Evolutionary conservation across 1,140 invertebrate species (phyloP).

Genomic region (Drosophila serrata): DNA sequence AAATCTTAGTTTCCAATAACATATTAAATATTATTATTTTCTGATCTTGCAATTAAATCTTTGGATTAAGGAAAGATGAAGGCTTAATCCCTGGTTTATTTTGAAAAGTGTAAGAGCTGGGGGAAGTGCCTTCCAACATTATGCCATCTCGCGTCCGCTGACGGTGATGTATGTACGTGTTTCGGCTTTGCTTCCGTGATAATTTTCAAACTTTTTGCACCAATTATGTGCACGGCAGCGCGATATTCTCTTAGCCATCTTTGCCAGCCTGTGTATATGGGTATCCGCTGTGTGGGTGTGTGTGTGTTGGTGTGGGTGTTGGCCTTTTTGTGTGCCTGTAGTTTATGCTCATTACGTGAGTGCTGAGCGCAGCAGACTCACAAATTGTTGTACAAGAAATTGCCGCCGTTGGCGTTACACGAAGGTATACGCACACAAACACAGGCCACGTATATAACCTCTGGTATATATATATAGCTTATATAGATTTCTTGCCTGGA

Average conservation of each 20-base stretch:
- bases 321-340: constrained; percentile 72
- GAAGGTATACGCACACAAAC: constrained; percentile 25
- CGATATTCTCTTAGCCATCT: constrained; percentile 59
- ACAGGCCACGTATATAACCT: constrained; percentile 4
- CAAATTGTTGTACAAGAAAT: constrained; percentile 82
- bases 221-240: constrained; percentile 80
- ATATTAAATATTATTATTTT: too few relatives aligned
- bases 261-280: constrained; percentile 17
- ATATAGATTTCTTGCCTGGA: constrained; percentile 52
- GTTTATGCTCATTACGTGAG: constrained; percentile 83
- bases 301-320: constrained; percentile 25
- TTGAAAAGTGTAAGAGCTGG: constrained; percentile 10
- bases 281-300: background rate
- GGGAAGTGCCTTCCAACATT: constrained; percentile 50
- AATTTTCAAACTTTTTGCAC: constrained; percentile 82
- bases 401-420: constrained; percentile 67
- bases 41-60: background rate
- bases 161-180: constrained; percentile 78
- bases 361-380: constrained; percentile 74
- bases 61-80: background rate
- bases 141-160: constrained; percentile 76
- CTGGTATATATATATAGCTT: constrained; percentile 30
- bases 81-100: background rate
- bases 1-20: background rate
- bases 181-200: constrained; percentile 80